phyloP scores from a whole-genome alignment of 2,113 vertebrate genomes.

The Scomber scombrus region DNA sequence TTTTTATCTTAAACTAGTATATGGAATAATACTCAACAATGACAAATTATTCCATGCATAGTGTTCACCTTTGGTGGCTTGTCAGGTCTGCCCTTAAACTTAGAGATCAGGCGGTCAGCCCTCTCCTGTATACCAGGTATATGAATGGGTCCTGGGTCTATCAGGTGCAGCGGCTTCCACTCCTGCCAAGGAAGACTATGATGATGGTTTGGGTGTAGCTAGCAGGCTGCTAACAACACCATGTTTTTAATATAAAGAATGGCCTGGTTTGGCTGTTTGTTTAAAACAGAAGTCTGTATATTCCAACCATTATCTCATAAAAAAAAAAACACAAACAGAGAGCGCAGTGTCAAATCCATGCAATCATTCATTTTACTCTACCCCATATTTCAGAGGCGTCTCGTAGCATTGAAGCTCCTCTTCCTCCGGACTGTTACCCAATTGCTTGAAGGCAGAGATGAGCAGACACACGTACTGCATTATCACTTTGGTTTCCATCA shows the following conservation, averaged over 20 bases:
- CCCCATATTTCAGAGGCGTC: constrained; percentile 61
- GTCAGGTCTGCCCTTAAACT: constrained; percentile 72
- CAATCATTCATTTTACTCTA: constrained; percentile 70
- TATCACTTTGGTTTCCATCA: constrained; percentile 1
- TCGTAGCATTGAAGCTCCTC: constrained; percentile 71
- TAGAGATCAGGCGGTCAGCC: constrained; percentile 73
- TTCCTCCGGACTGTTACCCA: constrained; percentile 56
- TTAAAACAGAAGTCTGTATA: background rate
- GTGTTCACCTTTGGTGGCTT: constrained; percentile 79
- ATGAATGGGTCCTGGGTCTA: constrained; percentile 66
- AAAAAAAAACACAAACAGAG: constrained; percentile 19
- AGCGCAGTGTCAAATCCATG: constrained; percentile 31
- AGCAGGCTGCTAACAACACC: background rate
- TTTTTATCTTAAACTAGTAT: no score
- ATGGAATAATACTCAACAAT: background rate
- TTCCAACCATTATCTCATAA: background rate
- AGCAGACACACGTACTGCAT: constrained; percentile 29
- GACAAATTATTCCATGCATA: constrained; percentile 55
- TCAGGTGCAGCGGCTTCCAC: constrained; percentile 30
- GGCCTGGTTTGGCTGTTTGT: background rate
- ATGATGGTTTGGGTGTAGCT: constrained; percentile 25
- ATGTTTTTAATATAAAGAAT: background rate
- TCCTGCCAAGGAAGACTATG: constrained; percentile 72
- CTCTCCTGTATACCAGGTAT: constrained; percentile 82
- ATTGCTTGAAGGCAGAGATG: constrained; percentile 66